Base-by-base conservation (phyloP, 2,888 invertebrate species). In the Yponomeuta evonymella region DNA sequence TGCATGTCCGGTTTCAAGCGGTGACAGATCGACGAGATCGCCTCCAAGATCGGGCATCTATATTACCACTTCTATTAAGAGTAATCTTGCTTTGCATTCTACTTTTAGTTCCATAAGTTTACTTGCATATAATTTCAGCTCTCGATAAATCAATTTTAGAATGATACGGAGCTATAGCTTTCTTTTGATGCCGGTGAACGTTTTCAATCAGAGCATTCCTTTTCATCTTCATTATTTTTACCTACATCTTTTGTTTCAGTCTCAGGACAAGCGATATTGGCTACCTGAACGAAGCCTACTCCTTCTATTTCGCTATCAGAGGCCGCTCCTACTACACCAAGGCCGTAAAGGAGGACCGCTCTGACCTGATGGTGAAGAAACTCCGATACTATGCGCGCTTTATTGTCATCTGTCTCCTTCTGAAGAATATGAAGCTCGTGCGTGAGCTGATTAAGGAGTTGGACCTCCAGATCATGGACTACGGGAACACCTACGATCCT, bases 281-380 rank as follows among this genome's bases (percentile, higher is more conserved):
- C 88, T 99, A 98, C 89, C 93, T 99, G 79, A 97, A 97, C 86
- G 99, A 99, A 93, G 98, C 99, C 70, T 98, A 96, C 88, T 97
- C 98, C 72, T 99, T 99, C 90, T 99, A 99, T 93, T 96, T 97
- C 70, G 98, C 99, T 23, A 99, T 99, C 79, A 93, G 98, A 77
- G 97, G 97, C 74, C 93, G 99, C 78, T 97, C 97, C 30, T 99
- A 99, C 86, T 99, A 98, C 87, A 98, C 98, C 71, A 95, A 97
- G 81, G 98, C 98, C 0, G 95, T 95, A 75, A 97, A 98, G 85
- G 98, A 98, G 89, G 98, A 98, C 86, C 95, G 97, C 79, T 96
- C 98, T 76, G 98, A 99, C 85, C 88, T 99, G 74, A 98, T 99
- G 97, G 98, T 99, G 75, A 99, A 99, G 89, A 99, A 99, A 87